Evolutionary conservation across 2,888 invertebrate genomes (phyloP), one percentile per base, ranked within the genome.

Genomic region (Drosophila gaucha): DNA sequence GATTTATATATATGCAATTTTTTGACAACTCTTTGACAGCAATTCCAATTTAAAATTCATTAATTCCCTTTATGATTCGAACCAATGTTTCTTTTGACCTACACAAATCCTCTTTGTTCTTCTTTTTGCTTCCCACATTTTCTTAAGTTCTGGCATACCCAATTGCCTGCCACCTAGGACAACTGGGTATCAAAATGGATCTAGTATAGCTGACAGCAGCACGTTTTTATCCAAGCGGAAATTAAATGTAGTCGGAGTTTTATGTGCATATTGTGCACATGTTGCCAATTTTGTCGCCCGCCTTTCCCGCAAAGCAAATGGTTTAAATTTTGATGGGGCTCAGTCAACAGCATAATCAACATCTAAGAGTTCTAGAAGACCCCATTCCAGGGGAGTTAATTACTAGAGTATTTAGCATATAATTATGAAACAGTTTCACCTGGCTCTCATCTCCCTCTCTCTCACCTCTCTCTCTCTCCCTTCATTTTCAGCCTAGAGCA

Each of bases 331-430:
- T 57, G 65, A 56, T 69, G 67, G 68, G 58, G 26, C 62, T 50
- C 63, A 67, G 59, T 68, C 65, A 52, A 47, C 57, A 56, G 47
- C 50, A 56, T 88, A 69, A 86, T 86, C 73, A 79, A 67, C 54
- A 67, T 16, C 66, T 52, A 68, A 62, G 51, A 46, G 50, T 55
- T 50, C 62, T 51, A 47, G 28, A 51, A 44, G 26, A 20, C 31
- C 33, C 18, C 18, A 22, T 66, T 87, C 71, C 87, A 6, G 20
- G 74, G 78, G 85, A 86, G 57, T 73, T 84, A 88, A 85, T 85
- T 85, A 86, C 76, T 55, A 33, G 39, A 73, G 78, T 84, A 78
- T 78, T 88, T 87, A 85, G 78, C 87, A 88, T 88, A 78, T 86
- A 80, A 88, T 87, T 88, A 86, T 86, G 70, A 65, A 43, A 54